Conservation (phyloP, 2,797 vertebrate genomes). For the Eleutherodactylus coqui region DNA sequence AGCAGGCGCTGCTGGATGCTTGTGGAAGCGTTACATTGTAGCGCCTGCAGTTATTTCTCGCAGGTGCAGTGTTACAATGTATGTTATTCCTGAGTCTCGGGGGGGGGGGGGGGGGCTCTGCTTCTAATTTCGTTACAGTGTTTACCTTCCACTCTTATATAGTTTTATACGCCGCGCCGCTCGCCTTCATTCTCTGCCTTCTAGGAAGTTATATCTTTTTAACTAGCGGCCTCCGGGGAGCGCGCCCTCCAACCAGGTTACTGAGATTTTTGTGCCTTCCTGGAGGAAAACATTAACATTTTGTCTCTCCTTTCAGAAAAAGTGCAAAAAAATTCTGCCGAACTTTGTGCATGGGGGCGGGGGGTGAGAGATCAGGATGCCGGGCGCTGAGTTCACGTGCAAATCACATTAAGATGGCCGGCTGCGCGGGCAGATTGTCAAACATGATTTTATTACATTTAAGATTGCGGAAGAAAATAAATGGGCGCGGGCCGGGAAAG, state of each 20-base stretch:
- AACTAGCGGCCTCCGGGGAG: not conserved
- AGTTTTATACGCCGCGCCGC: not conserved
- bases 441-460: conserved; percentile 50
- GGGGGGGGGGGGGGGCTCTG: not conserved
- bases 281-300: not conserved
- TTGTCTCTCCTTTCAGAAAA: not conserved
- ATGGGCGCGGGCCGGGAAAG: conserved; percentile 10
- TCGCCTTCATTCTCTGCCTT: not conserved
- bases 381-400: not conserved
- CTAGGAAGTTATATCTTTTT: conserved; percentile 29
- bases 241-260: not conserved
- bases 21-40: not conserved
- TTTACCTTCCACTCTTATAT: not conserved
- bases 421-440: conserved; percentile 20
- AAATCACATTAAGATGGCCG: conserved; percentile 29
- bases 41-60: no score
- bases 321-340: not conserved
- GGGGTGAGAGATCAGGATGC: conserved; percentile 19
- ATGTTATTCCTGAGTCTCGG: not conserved
- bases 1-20: no score
- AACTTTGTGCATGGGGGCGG: not conserved
- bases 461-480: conserved; percentile 29
- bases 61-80: not conserved
- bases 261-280: not conserved
- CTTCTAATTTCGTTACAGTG: not conserved